Evolutionary conservation across 2,797 vertebrate species (phyloP).

Genomic region (Borostomias antarcticus): DNA sequence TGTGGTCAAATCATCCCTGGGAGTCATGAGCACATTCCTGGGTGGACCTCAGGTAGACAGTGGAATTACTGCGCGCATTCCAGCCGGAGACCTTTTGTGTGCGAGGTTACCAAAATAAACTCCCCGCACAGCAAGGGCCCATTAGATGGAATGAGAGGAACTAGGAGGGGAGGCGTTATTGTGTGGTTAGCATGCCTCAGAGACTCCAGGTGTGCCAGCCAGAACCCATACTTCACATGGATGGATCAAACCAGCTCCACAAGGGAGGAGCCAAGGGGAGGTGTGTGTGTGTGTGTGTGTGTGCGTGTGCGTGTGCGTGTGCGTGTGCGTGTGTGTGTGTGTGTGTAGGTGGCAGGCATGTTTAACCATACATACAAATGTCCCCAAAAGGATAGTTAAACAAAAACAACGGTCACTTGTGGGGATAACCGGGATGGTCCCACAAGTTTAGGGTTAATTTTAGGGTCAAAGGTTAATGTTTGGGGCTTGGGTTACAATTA

Average conservation of each 20-base stretch:
- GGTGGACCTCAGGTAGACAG: neutral
- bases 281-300: neutral
- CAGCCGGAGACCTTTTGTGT: slow-evolving; percentile 4
- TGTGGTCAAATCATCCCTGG: neutral
- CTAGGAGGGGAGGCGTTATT: slow-evolving; percentile 20
- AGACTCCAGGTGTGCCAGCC: slow-evolving; percentile 16
- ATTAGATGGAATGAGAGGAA: slow-evolving; percentile 14
- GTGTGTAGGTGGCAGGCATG: neutral
- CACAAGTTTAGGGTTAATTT: too few species aligned
- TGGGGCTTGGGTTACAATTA: too few species aligned
- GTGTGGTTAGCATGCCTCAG: slow-evolving; percentile 19
- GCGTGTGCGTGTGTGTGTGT: neutral
- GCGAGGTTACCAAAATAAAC: slow-evolving; percentile 31
- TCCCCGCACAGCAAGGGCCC: slow-evolving; percentile 18
- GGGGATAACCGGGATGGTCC: too few species aligned
- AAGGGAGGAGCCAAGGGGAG: too few species aligned
- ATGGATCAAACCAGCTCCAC: too few species aligned
- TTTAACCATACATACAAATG: neutral
- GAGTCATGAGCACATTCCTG: slow-evolving; percentile 30
- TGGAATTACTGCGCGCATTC: slow-evolving; percentile 32
- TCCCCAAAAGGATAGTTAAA: too few species aligned
- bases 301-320: neutral
- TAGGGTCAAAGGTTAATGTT: too few species aligned
- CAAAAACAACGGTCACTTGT: too few species aligned
- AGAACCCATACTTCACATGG: neutral